Conservation (phyloP, 2,888 invertebrate genomes). For the Tipula lateralis region DNA sequence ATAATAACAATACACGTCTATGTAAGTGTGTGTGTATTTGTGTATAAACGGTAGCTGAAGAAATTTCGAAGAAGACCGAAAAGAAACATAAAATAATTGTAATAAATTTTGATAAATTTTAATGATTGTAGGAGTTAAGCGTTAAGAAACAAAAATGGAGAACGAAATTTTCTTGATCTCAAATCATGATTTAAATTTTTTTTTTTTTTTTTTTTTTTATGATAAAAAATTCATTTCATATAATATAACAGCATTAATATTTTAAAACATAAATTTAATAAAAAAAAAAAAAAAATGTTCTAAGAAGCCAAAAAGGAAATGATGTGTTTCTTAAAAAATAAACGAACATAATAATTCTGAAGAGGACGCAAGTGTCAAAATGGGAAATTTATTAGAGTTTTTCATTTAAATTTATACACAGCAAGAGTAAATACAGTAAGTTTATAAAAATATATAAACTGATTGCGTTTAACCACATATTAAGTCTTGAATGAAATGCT, state of each 20-base stretch:
- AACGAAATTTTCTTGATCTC: neutral
- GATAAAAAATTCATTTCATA: neutral
- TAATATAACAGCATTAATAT: neutral
- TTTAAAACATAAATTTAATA: constrained; percentile 11
- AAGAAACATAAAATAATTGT: constrained; percentile 19
- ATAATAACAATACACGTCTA: neutral
- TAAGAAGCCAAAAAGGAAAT: constrained; percentile 27
- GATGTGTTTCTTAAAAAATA: neutral
- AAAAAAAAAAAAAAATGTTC: neutral
- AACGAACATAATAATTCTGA: neutral
- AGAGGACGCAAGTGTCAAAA: constrained; percentile 28
- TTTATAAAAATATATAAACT: neutral
- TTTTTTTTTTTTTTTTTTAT: neutral
- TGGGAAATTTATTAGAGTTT: constrained; percentile 28
- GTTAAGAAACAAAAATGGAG: neutral
- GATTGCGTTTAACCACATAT: constrained; percentile 15
- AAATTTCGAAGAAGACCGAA: neutral
- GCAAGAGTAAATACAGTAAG: neutral
- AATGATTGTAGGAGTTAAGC: constrained; percentile 28
- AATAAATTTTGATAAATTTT: constrained; percentile 27
- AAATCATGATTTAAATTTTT: constrained; percentile 28
- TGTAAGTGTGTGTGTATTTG: neutral
- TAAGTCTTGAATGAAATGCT: neutral
- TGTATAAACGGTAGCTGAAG: neutral
- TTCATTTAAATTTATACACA: constrained; percentile 20